Conservation (phyloP, 1,140 invertebrate genomes). For the Venturia canescens region DNA sequence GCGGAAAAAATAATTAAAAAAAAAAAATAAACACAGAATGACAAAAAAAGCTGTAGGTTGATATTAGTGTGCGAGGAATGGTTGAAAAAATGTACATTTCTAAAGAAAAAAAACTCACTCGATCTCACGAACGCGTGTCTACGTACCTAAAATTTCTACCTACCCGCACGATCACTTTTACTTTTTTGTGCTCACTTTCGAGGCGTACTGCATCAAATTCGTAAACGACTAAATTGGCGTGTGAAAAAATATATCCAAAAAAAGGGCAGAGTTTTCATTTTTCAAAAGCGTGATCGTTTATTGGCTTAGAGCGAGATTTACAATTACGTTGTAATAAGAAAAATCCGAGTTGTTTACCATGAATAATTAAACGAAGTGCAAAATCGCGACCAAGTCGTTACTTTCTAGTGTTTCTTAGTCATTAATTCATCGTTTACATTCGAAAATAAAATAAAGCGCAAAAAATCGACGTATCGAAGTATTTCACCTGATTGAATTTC, state of each 20-base stretch:
- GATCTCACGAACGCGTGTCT: neutral
- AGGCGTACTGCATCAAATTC: neutral
- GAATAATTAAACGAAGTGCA: too few relatives aligned
- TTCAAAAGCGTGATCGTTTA: too few relatives aligned
- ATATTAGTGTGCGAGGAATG: conserved; percentile 20
- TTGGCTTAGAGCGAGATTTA: too few relatives aligned
- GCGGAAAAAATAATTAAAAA: conserved; percentile 17
- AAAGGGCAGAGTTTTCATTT: neutral
- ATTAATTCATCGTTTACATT: too few relatives aligned
- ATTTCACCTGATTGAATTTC: too few relatives aligned
- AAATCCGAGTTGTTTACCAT: too few relatives aligned
- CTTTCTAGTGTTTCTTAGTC: too few relatives aligned
- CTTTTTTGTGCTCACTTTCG: neutral
- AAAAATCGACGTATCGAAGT: too few relatives aligned
- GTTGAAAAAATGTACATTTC: neutral
- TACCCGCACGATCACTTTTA: conserved; percentile 1
- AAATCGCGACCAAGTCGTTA: too few relatives aligned
- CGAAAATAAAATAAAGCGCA: too few relatives aligned
- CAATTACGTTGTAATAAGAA: too few relatives aligned
- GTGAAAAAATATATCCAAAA: neutral
- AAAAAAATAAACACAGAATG: conserved; percentile 27
- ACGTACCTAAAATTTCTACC: conserved; percentile 31
- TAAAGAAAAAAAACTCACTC: neutral
- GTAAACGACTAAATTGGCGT: too few relatives aligned
- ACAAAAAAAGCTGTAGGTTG: conserved; percentile 2